A percentile compares a stretch with the other conserved stretches of the same genome.
phyloP scores from a whole-genome alignment of 2,797 vertebrate species.

The Crypturellus tataupa region DNA sequence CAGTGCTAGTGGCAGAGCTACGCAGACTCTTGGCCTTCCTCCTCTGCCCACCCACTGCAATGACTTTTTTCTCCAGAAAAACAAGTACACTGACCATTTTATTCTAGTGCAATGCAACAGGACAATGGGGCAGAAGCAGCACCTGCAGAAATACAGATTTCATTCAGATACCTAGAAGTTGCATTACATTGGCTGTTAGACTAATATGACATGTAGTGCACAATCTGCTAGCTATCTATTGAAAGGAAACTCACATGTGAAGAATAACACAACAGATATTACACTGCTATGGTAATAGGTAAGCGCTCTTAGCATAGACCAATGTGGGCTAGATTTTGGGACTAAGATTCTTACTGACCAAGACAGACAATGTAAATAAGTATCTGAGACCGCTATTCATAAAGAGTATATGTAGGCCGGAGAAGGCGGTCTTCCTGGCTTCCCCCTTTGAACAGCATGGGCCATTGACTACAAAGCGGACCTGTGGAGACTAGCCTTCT shows the following conservation, averaged over 20 bases:
- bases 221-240: not conserved
- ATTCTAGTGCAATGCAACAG: not conserved
- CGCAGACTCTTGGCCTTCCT: not conserved
- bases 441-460: not conserved
- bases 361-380: rapidly evolving
- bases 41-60: not conserved
- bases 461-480: not conserved
- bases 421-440: not conserved
- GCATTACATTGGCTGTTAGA: not conserved
- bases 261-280: rapidly evolving
- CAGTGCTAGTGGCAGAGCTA: not conserved
- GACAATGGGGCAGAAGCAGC: not conserved
- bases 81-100: rapidly evolving
- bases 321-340: not conserved
- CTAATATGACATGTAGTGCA: not conserved
- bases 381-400: not conserved
- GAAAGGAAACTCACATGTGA: rapidly evolving
- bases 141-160: not conserved
- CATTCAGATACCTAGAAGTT: not conserved
- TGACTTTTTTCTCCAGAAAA: not conserved
- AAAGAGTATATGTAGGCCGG: not conserved
- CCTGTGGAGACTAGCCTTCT: not conserved
- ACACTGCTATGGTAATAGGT: not conserved
- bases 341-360: not conserved
- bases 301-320: not conserved